Conservation (phyloP, 2,888 invertebrate genomes). For the Eupithecia exiguata region DNA sequence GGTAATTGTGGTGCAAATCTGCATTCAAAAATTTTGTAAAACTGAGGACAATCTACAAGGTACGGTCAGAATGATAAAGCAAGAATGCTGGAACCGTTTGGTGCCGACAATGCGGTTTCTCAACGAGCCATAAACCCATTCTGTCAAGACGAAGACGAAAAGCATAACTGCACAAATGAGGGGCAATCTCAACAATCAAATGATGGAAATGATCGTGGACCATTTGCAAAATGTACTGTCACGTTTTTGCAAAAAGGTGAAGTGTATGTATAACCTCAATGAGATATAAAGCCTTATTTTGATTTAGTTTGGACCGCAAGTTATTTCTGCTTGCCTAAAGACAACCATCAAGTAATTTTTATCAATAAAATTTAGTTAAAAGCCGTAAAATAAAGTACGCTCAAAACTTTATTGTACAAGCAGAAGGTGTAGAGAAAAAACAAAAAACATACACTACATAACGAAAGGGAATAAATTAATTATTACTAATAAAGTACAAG, state of each 20-base stretch:
- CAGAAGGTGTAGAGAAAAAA: too few relatives aligned
- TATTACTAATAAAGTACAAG: too few relatives aligned
- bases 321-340: too few relatives aligned
- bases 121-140: background rate
- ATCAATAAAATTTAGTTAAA: too few relatives aligned
- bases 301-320: too few relatives aligned
- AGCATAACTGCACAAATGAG: conserved; percentile 16
- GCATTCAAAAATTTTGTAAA: background rate
- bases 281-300: too few relatives aligned
- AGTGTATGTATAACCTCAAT: too few relatives aligned
- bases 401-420: too few relatives aligned
- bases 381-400: too few relatives aligned
- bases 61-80: background rate
- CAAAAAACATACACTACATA: too few relatives aligned
- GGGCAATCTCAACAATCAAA: conserved; percentile 6
- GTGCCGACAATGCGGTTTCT: background rate
- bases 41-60: background rate
- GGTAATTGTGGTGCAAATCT: background rate
- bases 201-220: conserved; percentile 17
- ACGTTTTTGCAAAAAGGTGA: conserved; percentile 26
- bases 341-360: too few relatives aligned
- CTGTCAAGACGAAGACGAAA: background rate
- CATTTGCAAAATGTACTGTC: conserved; percentile 21
- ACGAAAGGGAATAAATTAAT: too few relatives aligned
- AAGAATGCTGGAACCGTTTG: background rate